phyloP scores from a whole-genome alignment of 2,888 invertebrate genomes.

The Chymomyza fuscimana region DNA sequence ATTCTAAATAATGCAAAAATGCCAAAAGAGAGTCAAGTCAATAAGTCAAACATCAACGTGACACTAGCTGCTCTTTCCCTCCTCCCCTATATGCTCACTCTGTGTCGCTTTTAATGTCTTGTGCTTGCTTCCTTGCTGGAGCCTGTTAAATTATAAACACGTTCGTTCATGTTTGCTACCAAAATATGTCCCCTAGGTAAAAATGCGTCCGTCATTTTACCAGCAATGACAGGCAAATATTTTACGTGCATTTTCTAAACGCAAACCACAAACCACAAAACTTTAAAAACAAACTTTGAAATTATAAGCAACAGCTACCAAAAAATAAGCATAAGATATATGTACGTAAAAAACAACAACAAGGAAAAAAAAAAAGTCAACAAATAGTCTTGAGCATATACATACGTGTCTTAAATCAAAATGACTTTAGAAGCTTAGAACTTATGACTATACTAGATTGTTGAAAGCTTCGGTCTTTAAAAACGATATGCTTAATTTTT shows the following conservation, averaged over 20 bases:
- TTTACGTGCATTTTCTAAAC: conserved; percentile 60
- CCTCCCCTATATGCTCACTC: background rate
- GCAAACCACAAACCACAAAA: conserved; percentile 21
- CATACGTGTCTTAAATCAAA: no score
- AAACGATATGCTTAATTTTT: no score
- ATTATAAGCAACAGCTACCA: background rate
- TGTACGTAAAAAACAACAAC: no score
- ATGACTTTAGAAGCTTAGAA: no score
- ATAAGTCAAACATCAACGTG: conserved; percentile 48
- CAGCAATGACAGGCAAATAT: conserved; percentile 70
- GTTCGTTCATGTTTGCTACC: conserved; percentile 30
- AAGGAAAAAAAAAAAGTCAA: background rate
- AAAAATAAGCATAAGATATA: background rate
- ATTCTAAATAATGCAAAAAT: conserved; percentile 9
- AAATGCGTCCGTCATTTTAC: conserved; percentile 44
- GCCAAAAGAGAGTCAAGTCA: conserved; percentile 26
- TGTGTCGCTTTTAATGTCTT: conserved; percentile 16
- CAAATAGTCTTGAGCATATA: background rate
- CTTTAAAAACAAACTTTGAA: background rate
- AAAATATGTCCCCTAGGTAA: conserved; percentile 15
- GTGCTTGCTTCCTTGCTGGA: conserved; percentile 12
- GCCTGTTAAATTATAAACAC: conserved; percentile 64
- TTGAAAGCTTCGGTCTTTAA: no score
- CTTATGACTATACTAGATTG: no score
- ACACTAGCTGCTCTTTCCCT: background rate